These are phyloP conservation scores for Hydrolagus colliei DNA, from an alignment of 2,797 vertebrate species.

Conservation along the genomic window DNA sequence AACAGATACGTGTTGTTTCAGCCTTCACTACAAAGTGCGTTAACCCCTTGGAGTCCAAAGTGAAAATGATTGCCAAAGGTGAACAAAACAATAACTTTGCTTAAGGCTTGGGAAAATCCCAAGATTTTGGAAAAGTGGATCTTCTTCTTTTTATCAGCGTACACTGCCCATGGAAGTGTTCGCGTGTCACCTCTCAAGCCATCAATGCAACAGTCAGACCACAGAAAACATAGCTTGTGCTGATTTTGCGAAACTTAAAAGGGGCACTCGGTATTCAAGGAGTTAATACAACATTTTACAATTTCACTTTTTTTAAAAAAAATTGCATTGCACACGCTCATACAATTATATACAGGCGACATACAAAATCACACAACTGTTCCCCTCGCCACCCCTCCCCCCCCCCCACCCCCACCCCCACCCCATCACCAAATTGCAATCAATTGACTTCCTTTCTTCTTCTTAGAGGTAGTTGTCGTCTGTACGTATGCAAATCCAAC, in stretches of 20 bases:
- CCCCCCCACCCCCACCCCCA: no score
- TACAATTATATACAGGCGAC: neutral
- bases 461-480: neutral
- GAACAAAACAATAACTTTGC: neutral
- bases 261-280: neutral
- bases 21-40: neutral
- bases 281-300: neutral
- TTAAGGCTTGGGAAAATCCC: neutral
- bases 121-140: neutral
- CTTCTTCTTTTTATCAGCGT: neutral
- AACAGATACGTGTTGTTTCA: neutral
- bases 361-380: neutral
- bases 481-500: slow-evolving; percentile 3
- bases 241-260: neutral
- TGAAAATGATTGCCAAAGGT: neutral
- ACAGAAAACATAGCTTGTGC: neutral
- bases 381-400: no score
- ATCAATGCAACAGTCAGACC: neutral
- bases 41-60: neutral
- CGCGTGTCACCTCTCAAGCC: neutral
- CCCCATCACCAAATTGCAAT: neutral
- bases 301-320: neutral
- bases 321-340: neutral
- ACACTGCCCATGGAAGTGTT: neutral
- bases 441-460: neutral